Evolutionary conservation across 1,140 invertebrate species (phyloP).

Genomic region (Lethocerus indicus): DNA sequence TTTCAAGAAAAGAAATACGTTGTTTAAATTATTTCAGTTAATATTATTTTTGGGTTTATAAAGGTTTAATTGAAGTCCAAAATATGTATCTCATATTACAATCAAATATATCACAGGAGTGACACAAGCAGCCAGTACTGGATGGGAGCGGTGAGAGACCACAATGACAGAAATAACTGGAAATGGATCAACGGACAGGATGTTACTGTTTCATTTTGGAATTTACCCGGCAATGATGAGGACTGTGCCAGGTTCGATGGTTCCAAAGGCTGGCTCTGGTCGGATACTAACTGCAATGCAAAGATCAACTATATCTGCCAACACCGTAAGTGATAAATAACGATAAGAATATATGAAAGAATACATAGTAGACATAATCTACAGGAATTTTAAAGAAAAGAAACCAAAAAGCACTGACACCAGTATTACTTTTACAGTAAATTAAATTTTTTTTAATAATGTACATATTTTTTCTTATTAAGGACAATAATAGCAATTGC

Average conservation of each 20-base stretch:
- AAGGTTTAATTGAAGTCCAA: background rate
- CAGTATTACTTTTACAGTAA: no score
- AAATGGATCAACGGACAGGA: constrained; percentile 80
- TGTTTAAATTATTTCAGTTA: no score
- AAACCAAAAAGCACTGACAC: no score
- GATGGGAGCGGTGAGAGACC: constrained; percentile 79
- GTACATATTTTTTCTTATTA: no score
- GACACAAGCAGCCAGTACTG: constrained; percentile 86
- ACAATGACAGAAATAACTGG: constrained; percentile 63
- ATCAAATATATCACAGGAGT: constrained; percentile 31
- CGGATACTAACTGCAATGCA: constrained; percentile 74
- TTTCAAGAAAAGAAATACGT: no score
- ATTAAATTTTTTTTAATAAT: no score
- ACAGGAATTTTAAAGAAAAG: no score
- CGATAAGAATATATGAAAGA: background rate
- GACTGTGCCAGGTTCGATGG: constrained; percentile 84
- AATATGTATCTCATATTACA: background rate
- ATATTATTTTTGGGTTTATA: no score
- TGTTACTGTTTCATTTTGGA: constrained; percentile 85
- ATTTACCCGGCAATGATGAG: constrained; percentile 61
- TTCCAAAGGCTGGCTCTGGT: constrained; percentile 88
- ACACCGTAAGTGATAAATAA: constrained; percentile 57
- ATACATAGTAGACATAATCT: no score
- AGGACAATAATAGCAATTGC: no score
- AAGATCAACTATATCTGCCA: constrained; percentile 85